These are phyloP conservation scores for Luperina nickerlii DNA, from an alignment of 2,888 invertebrate species.

Conservation along the genomic window DNA sequence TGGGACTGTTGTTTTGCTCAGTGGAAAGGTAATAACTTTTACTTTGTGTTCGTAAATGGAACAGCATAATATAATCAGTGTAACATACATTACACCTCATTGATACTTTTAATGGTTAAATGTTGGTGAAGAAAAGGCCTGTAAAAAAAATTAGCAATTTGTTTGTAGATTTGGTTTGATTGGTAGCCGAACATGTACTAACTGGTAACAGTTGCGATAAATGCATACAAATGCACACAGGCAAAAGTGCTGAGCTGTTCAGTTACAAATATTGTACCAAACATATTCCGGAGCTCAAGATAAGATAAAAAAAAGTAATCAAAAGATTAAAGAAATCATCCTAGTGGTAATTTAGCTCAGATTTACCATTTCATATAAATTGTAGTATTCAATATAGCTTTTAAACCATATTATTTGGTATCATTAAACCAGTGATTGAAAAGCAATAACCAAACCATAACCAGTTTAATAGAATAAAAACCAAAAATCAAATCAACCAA, in stretches of 20 bases:
- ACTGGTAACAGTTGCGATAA: background rate
- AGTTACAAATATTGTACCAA: background rate
- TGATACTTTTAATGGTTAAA: background rate
- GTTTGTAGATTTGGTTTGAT: no score
- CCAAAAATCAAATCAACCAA: background rate
- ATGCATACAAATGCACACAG: background rate
- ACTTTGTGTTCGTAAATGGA: background rate
- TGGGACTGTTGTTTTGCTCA: slow-evolving; percentile 91
- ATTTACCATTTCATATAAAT: no score
- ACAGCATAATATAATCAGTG: background rate
- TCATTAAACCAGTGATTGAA: background rate
- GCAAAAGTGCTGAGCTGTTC: no score
- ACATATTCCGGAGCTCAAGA: background rate
- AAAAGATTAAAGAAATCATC: background rate
- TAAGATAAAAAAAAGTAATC: background rate
- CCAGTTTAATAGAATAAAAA: background rate
- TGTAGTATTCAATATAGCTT: background rate
- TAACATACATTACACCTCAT: background rate
- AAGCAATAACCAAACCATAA: background rate
- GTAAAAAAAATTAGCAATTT: background rate
- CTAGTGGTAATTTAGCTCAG: no score
- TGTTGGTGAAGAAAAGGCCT: background rate
- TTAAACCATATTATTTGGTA: background rate
- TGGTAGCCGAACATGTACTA: background rate
- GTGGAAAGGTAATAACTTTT: slow-evolving; percentile 89